Conservation (phyloP, 2,888 invertebrate species). For the Caenorhabditis sp. region DNA sequence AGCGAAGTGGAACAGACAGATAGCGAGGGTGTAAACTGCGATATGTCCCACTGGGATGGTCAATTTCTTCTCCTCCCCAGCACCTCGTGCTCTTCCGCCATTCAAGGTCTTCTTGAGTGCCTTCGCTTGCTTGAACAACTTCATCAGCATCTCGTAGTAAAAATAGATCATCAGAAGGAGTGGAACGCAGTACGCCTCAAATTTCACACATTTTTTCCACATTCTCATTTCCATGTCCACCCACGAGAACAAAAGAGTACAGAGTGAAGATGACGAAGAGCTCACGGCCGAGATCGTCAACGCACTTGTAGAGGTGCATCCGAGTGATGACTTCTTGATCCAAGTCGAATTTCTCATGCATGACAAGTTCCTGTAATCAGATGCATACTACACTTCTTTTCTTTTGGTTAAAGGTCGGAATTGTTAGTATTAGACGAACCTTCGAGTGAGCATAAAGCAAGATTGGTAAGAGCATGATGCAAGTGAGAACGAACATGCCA, state of each 20-base stretch:
- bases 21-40: slow-evolving; percentile 82
- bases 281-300: slow-evolving; percentile 73
- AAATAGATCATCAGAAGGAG: slow-evolving; percentile 80
- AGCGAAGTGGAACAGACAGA: slow-evolving; percentile 81
- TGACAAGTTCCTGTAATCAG: slow-evolving; percentile 69
- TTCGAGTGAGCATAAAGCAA: slow-evolving; percentile 75
- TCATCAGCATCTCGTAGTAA: slow-evolving; percentile 80
- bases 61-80: slow-evolving; percentile 68
- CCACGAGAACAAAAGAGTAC: slow-evolving; percentile 73
- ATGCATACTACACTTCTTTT: slow-evolving; percentile 3
- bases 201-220: slow-evolving; percentile 19
- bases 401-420: no score
- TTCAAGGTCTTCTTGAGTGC: slow-evolving; percentile 66
- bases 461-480: slow-evolving; percentile 73
- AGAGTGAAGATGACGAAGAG: slow-evolving; percentile 73
- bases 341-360: slow-evolving; percentile 71
- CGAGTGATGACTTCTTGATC: slow-evolving; percentile 67
- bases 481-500: slow-evolving; percentile 70
- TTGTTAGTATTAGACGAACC: slow-evolving; percentile 36
- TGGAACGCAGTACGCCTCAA: slow-evolving; percentile 77
- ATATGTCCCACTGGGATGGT: slow-evolving; percentile 81
- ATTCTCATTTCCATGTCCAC: slow-evolving; percentile 23
- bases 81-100: slow-evolving; percentile 53
- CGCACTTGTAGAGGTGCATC: slow-evolving; percentile 76
- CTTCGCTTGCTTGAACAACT: slow-evolving; percentile 77